These are phyloP conservation scores for Chaetogeoica ovagalla DNA, from an alignment of 2,888 invertebrate genomes.

Conservation along the genomic window DNA sequence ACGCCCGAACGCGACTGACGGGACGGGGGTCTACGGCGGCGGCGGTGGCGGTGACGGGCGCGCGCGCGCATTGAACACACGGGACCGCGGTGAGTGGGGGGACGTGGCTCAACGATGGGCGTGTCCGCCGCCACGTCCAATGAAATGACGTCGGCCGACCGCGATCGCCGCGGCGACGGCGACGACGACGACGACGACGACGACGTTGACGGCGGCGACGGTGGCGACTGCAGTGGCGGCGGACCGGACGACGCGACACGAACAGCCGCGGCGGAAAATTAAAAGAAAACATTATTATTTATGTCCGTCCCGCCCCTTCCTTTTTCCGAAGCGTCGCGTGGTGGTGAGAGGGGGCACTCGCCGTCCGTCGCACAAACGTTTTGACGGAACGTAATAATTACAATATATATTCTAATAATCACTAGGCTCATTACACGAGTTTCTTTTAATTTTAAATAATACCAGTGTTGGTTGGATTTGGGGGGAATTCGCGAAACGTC, in stretches of 20 bases:
- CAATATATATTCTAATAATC: no score
- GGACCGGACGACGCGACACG: neutral
- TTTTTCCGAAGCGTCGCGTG: no score
- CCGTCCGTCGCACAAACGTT: no score
- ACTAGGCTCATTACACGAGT: no score
- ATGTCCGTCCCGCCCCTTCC: neutral
- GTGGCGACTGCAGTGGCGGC: neutral
- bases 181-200: neutral
- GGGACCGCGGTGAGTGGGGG: slow-evolving; percentile 17
- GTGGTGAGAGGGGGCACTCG: no score
- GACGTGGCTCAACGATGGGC: slow-evolving; percentile 34
- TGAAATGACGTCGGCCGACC: slow-evolving; percentile 28
- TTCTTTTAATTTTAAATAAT: no score
- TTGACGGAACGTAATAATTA: no score
- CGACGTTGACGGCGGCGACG: neutral
- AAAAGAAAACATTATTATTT: neutral
- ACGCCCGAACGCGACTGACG: slow-evolving; percentile 37
- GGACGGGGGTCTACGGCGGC: slow-evolving; percentile 6
- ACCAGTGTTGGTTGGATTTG: no score
- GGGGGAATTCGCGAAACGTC: no score
- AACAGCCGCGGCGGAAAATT: neutral
- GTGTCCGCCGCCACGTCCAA: slow-evolving; percentile 42
- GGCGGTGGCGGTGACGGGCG: slow-evolving; percentile 12
- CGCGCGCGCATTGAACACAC: slow-evolving; percentile 21
- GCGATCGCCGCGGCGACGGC: neutral